phyloP scores from a whole-genome alignment of 2,113 vertebrate species.

The Dipodomys ordii region DNA sequence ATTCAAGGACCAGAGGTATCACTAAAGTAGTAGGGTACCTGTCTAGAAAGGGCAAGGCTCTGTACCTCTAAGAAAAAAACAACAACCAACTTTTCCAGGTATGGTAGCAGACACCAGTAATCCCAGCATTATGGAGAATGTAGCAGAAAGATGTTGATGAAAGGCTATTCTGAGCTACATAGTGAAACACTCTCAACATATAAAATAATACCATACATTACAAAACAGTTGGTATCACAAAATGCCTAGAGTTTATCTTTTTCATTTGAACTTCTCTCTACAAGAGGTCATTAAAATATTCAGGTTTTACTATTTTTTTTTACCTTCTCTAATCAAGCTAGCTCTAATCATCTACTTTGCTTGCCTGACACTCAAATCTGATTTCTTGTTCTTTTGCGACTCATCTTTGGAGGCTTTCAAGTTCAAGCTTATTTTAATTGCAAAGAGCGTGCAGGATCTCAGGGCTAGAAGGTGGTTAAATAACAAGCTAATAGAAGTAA shows the following conservation, averaged over 20 bases:
- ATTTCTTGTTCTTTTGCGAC: constrained; percentile 7
- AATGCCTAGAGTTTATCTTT: background rate
- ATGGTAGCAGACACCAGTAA: no score
- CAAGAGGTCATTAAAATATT: constrained; percentile 6
- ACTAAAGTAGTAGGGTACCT: no score
- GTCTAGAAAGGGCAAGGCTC: no score
- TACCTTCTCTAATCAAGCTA: constrained; percentile 13
- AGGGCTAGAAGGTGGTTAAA: constrained; percentile 27
- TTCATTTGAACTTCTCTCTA: background rate
- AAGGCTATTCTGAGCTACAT: no score
- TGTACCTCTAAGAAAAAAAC: no score
- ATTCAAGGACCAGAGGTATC: background rate
- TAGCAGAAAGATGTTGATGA: no score
- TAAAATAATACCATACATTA: background rate
- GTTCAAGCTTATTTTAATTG: constrained; percentile 54
- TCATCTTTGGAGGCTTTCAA: constrained; percentile 47
- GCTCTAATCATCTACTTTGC: background rate
- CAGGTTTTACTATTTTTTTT: background rate
- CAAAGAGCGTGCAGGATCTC: constrained; percentile 51
- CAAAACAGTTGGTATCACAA: background rate
- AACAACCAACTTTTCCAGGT: no score
- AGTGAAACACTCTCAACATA: no score
- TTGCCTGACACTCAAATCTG: constrained; percentile 18
- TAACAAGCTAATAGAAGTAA: constrained; percentile 46
- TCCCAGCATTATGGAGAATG: no score